phyloP scores from a whole-genome alignment of 2,113 vertebrate species.

The Sciurus niger region DNA sequence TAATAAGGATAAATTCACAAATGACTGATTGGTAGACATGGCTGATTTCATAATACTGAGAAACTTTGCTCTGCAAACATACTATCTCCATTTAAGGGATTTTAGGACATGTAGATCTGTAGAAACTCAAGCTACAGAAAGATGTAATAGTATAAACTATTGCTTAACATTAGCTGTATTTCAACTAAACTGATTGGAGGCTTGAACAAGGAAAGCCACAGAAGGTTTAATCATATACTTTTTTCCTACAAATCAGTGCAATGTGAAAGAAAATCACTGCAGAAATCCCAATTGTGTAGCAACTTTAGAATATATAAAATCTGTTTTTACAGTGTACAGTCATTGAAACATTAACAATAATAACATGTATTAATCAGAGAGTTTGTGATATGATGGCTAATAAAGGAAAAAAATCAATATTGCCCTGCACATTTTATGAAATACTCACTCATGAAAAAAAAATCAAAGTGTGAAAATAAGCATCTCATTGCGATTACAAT shows the following conservation, averaged over 20 bases:
- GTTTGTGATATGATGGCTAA: neutral
- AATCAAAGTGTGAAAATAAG: slow-evolving; percentile 45
- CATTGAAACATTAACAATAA: neutral
- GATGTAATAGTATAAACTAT: slow-evolving; percentile 58
- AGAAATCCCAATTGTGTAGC: neutral
- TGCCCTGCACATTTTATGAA: neutral
- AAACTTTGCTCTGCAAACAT: neutral
- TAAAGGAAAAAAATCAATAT: neutral
- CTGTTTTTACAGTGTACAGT: neutral
- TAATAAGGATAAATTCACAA: neutral
- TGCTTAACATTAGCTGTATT: slow-evolving; percentile 73
- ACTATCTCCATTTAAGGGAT: neutral
- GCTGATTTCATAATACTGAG: neutral
- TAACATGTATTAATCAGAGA: slow-evolving; percentile 61
- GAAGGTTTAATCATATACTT: slow-evolving; percentile 79
- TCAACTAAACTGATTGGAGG: slow-evolving; percentile 81
- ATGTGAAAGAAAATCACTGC: slow-evolving; percentile 60
- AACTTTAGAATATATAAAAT: slow-evolving; percentile 61
- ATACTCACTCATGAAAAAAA: slow-evolving; percentile 41
- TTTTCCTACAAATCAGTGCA: slow-evolving; percentile 61
- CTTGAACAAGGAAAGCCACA: slow-evolving; percentile 76
- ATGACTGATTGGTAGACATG: neutral
- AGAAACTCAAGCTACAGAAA: slow-evolving; percentile 61
- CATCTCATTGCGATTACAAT: neutral
- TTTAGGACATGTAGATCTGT: slow-evolving; percentile 24